A percentile compares a stretch with the other conserved stretches of the same genome.
Evolutionary conservation across 2,113 vertebrate species (phyloP).

Genomic region (Phylloscopus trochilus): DNA sequence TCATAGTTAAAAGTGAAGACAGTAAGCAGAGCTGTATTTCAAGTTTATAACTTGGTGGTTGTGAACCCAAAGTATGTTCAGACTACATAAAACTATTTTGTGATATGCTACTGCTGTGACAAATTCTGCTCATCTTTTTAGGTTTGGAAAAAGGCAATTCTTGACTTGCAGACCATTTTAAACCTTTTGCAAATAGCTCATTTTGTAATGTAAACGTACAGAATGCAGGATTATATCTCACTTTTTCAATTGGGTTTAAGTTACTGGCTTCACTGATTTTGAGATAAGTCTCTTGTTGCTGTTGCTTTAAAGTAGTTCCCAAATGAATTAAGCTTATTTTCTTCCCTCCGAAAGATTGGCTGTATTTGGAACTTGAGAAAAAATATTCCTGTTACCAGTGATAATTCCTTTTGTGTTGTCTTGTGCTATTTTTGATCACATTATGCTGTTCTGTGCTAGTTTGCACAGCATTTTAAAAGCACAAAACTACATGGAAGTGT

Average conservation of each 20-base stretch:
- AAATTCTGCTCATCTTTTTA: neutral
- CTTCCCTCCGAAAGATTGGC: neutral
- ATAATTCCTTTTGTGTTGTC: neutral
- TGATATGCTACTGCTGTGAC: neutral
- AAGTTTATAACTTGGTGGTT: neutral
- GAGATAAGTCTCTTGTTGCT: neutral
- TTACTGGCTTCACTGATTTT: neutral
- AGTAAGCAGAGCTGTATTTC: constrained; percentile 40
- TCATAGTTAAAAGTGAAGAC: constrained; percentile 13
- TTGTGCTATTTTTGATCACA: neutral
- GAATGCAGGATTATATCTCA: neutral
- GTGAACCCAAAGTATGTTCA: neutral
- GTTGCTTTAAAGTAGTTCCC: neutral
- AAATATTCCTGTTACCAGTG: neutral
- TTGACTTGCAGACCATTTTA: constrained; percentile 1
- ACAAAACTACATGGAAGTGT: neutral
- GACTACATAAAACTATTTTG: neutral
- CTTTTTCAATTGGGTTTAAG: neutral
- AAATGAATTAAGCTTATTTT: neutral
- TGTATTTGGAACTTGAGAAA: neutral
- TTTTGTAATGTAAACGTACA: neutral
- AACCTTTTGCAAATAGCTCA: neutral
- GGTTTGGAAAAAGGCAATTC: neutral
- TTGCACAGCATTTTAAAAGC: neutral
- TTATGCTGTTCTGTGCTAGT: neutral